Evolutionary conservation across 2,113 vertebrate species (phyloP).

Genomic region (Vulpes ferrilata): DNA sequence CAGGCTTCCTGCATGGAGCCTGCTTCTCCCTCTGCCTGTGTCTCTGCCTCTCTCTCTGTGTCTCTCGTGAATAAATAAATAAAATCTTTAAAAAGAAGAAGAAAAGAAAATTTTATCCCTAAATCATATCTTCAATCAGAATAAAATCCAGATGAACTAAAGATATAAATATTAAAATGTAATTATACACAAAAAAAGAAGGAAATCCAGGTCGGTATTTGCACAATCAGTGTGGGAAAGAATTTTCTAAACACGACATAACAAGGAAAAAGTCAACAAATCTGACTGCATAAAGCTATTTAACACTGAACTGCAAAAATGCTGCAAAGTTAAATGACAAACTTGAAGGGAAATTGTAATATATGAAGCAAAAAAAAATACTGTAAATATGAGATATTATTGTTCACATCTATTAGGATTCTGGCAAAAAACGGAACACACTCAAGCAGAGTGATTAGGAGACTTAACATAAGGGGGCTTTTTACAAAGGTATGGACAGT

Average conservation of each 20-base stretch:
- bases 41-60: too few relatives aligned
- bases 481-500: neutral
- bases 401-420: neutral
- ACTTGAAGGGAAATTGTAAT: neutral
- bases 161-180: neutral
- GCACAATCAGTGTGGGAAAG: neutral
- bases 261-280: neutral
- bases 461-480: neutral
- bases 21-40: too few relatives aligned
- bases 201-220: neutral
- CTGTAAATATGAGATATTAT: neutral
- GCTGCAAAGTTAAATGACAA: neutral
- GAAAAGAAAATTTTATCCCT: neutral
- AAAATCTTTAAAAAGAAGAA: neutral
- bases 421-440: neutral
- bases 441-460: neutral
- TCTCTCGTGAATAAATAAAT: too few relatives aligned
- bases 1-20: too few relatives aligned
- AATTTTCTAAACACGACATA: neutral
- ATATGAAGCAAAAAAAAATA: neutral
- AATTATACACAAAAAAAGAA: conserved; percentile 15
- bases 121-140: neutral
- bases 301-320: neutral
- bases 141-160: neutral
- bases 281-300: neutral